Percentiles rank a stretch among this genome's conserved stretches.
phyloP scores from a whole-genome alignment of 2,797 vertebrate genomes.

The Harpia harpyja region DNA sequence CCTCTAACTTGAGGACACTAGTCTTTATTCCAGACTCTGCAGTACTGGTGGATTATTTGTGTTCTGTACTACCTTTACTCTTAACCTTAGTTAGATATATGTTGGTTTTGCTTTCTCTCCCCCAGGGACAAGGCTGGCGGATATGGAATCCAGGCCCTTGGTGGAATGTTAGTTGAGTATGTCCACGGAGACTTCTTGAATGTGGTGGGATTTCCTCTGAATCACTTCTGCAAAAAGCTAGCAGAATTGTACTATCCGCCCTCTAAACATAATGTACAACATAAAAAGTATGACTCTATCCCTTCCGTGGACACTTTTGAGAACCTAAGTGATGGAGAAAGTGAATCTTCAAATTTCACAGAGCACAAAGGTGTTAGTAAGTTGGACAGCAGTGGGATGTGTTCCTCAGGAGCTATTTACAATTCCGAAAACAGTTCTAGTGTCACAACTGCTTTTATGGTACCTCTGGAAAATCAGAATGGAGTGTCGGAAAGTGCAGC shows the following conservation, averaged over 20 bases:
- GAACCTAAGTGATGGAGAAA: slow-evolving; percentile 41
- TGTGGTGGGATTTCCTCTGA: slow-evolving; percentile 94
- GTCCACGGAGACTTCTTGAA: slow-evolving; percentile 92
- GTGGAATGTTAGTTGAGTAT: slow-evolving; percentile 92
- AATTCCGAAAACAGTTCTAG: not conserved
- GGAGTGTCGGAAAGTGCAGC: not conserved
- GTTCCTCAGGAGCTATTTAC: not conserved
- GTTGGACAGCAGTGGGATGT: not conserved
- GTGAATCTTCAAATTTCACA: not conserved
- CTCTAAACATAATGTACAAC: not conserved
- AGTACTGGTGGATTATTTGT: not conserved
- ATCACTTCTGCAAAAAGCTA: slow-evolving; percentile 92
- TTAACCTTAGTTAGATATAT: not conserved
- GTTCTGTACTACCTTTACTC: not conserved
- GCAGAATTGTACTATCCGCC: slow-evolving; percentile 72
- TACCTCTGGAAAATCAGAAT: not conserved
- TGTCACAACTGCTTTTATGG: not conserved
- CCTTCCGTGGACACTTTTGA: slow-evolving; percentile 65
- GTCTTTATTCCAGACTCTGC: not conserved
- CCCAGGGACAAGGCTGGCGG: slow-evolving; percentile 96
- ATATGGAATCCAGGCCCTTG: slow-evolving; percentile 93
- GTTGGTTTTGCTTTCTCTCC: not conserved
- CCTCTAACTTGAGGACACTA: not conserved
- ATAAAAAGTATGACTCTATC: slow-evolving; percentile 43
- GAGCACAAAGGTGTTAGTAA: not conserved